Evolutionary conservation across 1,140 invertebrate genomes (phyloP).

Genomic region (Leucophenga varia): DNA sequence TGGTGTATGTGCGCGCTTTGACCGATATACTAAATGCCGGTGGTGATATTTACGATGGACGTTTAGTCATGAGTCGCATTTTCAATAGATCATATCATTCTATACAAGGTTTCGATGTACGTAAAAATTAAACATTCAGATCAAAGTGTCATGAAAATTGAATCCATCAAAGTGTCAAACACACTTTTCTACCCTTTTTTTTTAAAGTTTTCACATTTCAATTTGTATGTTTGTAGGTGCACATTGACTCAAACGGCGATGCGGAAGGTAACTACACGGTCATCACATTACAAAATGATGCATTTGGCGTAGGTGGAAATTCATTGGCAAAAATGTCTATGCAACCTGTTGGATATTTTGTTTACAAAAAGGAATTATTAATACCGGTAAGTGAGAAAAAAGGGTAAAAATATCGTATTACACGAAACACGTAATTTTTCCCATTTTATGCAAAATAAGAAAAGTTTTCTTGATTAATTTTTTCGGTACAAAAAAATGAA

Average conservation of each 20-base stretch:
- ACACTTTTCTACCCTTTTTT: no score
- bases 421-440: no score
- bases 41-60: constrained; percentile 72
- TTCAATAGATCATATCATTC: constrained; percentile 74
- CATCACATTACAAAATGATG: constrained; percentile 68
- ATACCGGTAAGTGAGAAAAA: constrained; percentile 44
- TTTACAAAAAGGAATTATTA: constrained; percentile 62
- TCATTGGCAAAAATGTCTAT: constrained; percentile 60
- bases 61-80: constrained; percentile 68
- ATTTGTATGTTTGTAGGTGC: constrained; percentile 60
- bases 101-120: constrained; percentile 74
- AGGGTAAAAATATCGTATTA: no score
- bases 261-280: constrained; percentile 90
- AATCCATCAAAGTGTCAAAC: no score
- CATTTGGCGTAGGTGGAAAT: constrained; percentile 9
- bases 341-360: constrained; percentile 73
- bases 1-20: constrained; percentile 79
- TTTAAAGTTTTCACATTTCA: not conserved
- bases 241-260: constrained; percentile 84
- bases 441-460: no score
- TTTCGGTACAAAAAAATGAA: no score
- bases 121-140: no score
- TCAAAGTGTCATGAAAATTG: no score
- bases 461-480: no score
- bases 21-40: constrained; percentile 68